phyloP scores from a whole-genome alignment of 2,113 vertebrate genomes.

The Ptilorrhoa leucosticta region DNA sequence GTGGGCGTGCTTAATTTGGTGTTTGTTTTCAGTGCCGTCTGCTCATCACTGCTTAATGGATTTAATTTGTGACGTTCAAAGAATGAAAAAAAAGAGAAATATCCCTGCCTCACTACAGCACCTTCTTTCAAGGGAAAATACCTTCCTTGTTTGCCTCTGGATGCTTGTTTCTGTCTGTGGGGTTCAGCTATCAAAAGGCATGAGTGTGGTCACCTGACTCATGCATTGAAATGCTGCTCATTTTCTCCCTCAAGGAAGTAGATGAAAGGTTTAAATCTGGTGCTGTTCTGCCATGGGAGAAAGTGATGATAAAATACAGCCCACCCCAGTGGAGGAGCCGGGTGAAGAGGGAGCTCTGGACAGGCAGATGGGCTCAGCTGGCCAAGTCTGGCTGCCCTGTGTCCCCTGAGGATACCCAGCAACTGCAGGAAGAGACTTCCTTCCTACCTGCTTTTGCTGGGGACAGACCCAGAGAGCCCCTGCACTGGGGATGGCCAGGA shows the following conservation, averaged over 20 bases:
- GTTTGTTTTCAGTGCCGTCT: slow-evolving; percentile 28
- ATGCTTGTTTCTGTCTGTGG: neutral
- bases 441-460: neutral
- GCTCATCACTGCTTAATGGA: slow-evolving; percentile 34
- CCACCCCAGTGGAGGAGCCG: fast-evolving
- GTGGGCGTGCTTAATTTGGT: slow-evolving; percentile 25
- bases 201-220: neutral
- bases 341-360: neutral
- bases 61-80: neutral
- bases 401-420: neutral
- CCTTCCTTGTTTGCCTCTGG: neutral
- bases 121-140: neutral
- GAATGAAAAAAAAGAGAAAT: neutral
- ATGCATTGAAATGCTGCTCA: neutral
- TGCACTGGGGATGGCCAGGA: neutral
- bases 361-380: neutral
- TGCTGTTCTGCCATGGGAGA: neutral
- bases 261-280: neutral
- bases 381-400: neutral
- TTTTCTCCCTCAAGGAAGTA: neutral
- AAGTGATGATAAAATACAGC: neutral
- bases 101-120: neutral
- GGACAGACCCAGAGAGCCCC: neutral
- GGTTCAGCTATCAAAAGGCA: neutral
- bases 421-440: neutral